Evolutionary conservation across 2,113 vertebrate genomes (phyloP).

Genomic region (Nannospalax galili): DNA sequence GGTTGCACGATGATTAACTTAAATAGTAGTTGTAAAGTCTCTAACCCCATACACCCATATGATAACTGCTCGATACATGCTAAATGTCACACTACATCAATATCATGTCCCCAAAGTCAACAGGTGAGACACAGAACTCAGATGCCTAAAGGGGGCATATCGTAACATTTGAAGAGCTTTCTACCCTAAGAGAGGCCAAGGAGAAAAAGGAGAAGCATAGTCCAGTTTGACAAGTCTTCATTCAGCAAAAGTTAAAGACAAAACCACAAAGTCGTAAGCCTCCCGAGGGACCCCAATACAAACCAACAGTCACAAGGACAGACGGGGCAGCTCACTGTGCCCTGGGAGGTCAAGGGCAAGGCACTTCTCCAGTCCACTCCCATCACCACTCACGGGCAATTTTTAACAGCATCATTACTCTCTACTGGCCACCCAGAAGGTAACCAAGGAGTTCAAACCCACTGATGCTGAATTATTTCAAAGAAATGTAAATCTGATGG

Average conservation of each 20-base stretch:
- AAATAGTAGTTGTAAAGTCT: not conserved
- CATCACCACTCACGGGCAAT: not conserved
- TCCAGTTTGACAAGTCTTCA: not conserved
- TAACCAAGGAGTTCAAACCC: not conserved
- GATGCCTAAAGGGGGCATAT: not conserved
- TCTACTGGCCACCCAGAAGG: not conserved
- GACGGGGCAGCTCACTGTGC: not conserved
- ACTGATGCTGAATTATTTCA: not conserved
- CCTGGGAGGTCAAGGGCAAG: not conserved
- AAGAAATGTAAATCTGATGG: slow-evolving; percentile 27
- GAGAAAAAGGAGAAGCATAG: not conserved
- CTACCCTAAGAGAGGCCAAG: not conserved
- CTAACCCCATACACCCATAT: not conserved
- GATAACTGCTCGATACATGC: not conserved
- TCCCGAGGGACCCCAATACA: not conserved
- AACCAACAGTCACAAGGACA: not conserved
- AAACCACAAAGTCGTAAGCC: not conserved
- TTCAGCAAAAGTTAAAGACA: not conserved
- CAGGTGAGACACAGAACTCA: not conserved
- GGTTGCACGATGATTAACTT: not conserved
- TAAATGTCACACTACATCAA: not conserved
- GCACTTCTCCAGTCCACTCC: not conserved
- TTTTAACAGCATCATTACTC: not conserved
- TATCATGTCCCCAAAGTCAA: not conserved
- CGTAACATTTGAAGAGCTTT: not conserved